These are phyloP conservation scores for Melipona beecheii DNA, from an alignment of 2,888 invertebrate species.

Conservation along the genomic window DNA sequence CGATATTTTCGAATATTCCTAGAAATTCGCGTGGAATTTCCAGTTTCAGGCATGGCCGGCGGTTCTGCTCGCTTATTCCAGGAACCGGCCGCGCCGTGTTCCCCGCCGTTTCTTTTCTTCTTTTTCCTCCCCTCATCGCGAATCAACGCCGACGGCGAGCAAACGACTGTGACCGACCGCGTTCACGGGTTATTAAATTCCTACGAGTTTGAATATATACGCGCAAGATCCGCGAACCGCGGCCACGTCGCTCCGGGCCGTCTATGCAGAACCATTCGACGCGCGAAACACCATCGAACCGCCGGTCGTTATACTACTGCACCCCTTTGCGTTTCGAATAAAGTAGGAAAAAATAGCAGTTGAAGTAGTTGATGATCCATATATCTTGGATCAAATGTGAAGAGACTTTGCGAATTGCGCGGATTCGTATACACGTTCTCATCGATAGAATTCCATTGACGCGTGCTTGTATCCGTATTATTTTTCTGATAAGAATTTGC, in stretches of 20 bases:
- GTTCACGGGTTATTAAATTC: slow-evolving; percentile 74
- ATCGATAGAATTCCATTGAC: too few species aligned
- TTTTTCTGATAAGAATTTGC: too few species aligned
- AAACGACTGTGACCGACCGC: slow-evolving; percentile 47
- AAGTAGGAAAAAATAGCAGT: too few species aligned
- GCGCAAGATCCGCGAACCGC: slow-evolving; percentile 23
- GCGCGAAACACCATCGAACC: slow-evolving; percentile 72
- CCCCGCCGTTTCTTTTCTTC: background rate
- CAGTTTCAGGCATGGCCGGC: background rate
- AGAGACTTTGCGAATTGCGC: too few species aligned
- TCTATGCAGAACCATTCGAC: slow-evolving; percentile 33
- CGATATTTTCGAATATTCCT: background rate
- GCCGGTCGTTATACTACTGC: slow-evolving; percentile 75
- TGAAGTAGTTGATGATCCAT: too few species aligned
- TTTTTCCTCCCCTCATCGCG: background rate
- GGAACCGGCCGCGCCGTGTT: background rate
- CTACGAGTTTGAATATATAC: slow-evolving; percentile 24
- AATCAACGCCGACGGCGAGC: slow-evolving; percentile 35
- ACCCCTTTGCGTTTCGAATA: too few species aligned
- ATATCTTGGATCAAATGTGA: too few species aligned
- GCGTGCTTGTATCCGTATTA: too few species aligned
- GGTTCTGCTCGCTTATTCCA: background rate
- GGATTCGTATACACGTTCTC: too few species aligned
- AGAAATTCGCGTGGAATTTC: background rate
- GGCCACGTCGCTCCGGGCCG: background rate